These are phyloP conservation scores for Enteromius mattozi DNA, from an alignment of 2,797 vertebrate genomes.

Conservation along the genomic window DNA sequence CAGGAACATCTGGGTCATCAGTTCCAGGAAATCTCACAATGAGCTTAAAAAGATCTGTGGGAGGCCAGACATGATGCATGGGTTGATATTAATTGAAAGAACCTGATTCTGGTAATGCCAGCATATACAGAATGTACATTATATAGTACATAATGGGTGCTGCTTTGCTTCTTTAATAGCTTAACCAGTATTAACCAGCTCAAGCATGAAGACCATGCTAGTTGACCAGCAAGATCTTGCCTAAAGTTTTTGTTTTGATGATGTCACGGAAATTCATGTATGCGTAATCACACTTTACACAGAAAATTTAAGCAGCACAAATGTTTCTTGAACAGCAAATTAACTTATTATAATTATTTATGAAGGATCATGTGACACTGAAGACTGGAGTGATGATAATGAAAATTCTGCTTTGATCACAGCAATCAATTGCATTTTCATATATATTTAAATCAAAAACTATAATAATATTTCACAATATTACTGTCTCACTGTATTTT, in stretches of 20 bases:
- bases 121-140: neutral
- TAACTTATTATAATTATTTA: neutral
- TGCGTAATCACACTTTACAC: neutral
- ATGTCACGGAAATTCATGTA: neutral
- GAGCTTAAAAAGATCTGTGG: constrained; percentile 65
- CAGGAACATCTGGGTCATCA: constrained; percentile 75
- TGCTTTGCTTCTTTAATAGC: constrained; percentile 1
- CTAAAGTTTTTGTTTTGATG: neutral
- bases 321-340: neutral
- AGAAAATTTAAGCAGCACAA: neutral
- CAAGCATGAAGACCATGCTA: neutral
- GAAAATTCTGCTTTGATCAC: neutral
- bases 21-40: constrained; percentile 54
- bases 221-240: neutral
- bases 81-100: constrained; percentile 18
- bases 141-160: neutral
- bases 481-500: neutral
- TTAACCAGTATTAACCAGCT: neutral
- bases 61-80: constrained; percentile 41
- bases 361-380: neutral
- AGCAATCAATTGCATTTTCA: neutral
- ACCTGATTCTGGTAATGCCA: constrained; percentile 7
- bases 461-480: neutral
- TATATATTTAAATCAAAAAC: neutral
- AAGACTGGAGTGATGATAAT: neutral